Evolutionary conservation across 2,113 vertebrate species (phyloP).

Genomic region (Orcinus orca): DNA sequence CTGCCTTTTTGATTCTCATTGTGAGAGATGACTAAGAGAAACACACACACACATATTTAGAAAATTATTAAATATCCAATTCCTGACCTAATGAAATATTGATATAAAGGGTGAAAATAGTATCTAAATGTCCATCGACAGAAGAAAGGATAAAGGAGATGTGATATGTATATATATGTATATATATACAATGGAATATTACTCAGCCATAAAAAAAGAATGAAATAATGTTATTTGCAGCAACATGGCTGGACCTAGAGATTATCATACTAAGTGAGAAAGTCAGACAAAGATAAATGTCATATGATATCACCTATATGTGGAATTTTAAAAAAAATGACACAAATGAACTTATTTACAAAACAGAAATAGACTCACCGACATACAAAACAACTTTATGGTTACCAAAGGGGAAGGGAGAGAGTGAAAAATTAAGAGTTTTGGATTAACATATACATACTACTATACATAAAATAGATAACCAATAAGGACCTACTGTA

Average conservation of each 20-base stretch:
- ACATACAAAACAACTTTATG: background rate
- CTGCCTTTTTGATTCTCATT: background rate
- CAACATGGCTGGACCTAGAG: background rate
- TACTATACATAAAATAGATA: background rate
- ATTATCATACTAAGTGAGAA: background rate
- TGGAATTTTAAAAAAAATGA: background rate
- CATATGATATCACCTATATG: background rate
- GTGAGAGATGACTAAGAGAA: background rate
- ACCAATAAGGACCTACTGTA: background rate
- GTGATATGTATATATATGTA: no score
- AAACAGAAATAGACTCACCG: background rate
- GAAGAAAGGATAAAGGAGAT: background rate
- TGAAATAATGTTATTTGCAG: background rate
- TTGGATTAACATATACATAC: background rate
- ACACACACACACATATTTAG: background rate
- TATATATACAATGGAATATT: background rate
- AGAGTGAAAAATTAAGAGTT: background rate
- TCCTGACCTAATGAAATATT: background rate
- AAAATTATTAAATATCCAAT: background rate
- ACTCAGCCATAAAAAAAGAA: background rate
- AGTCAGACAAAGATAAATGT: background rate
- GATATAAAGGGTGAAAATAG: slow-evolving; percentile 2
- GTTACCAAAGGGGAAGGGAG: background rate
- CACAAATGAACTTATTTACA: background rate
- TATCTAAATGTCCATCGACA: background rate